phyloP scores from a whole-genome alignment of 1,140 invertebrate species.

The Bursaphelenchus mucronatus region DNA sequence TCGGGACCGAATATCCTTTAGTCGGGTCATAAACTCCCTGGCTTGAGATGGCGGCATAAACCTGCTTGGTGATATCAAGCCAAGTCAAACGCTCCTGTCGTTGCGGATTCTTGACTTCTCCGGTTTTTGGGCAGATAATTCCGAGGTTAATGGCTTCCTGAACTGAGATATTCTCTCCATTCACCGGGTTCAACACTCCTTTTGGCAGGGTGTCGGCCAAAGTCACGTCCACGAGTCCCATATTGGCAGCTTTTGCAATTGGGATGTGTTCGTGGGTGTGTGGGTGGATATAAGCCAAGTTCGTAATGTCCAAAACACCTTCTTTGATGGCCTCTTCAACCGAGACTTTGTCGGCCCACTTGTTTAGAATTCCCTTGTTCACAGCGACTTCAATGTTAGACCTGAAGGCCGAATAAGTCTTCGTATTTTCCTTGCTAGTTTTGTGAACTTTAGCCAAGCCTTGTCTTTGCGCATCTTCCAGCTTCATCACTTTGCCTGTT shows the following conservation, averaged over 20 bases:
- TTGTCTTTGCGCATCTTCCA: constrained; percentile 56
- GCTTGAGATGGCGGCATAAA: constrained; percentile 56
- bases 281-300: constrained; percentile 51
- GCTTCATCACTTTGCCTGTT: constrained; percentile 51
- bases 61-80: constrained; percentile 56
- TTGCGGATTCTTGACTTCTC: constrained; percentile 67
- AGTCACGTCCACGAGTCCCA: constrained; percentile 59
- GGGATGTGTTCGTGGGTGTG: constrained; percentile 49
- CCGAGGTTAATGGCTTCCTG: constrained; percentile 78
- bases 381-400: constrained; percentile 59
- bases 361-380: constrained; percentile 54
- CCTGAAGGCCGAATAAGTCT: constrained; percentile 55
- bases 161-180: constrained; percentile 67
- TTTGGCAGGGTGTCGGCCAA: constrained; percentile 56
- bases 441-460: constrained; percentile 58
- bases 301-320: constrained; percentile 60
- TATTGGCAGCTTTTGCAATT: constrained; percentile 56
- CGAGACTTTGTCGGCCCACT: constrained; percentile 53
- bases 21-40: constrained; percentile 65
- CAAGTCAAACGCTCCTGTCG: constrained; percentile 50
- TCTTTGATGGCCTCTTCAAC: constrained; percentile 62
- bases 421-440: constrained; percentile 59
- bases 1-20: constrained; percentile 75
- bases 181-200: constrained; percentile 56
- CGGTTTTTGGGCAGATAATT: constrained; percentile 79